Evolutionary conservation across 2,888 invertebrate genomes (phyloP), one percentile per base, ranked within the genome.

Genomic region (Boloria selene): DNA sequence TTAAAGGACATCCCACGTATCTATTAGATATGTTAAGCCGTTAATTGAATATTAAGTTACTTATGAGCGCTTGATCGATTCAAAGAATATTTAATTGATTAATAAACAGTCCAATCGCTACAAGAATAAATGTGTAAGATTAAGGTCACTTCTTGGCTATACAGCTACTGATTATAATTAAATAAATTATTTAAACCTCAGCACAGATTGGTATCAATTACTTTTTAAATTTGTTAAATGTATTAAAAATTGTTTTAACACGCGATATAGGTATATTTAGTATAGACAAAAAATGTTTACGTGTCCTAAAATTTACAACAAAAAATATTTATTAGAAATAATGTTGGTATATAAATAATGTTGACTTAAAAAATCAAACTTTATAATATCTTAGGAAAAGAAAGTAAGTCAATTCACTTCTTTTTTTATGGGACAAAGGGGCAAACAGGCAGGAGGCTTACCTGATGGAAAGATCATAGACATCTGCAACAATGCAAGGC

Each of bases 11-110:
- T 72, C 74, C 65, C 67, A 72, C 72, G 71, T 71, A 69, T 65
- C 74, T 74, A 72, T 70, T 71, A 72, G 74, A 76, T 78, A 77
- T 75, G 75, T 74, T 77, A 77, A 78, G 75, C 79, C 76, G 78
- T 77, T 84, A 84, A 86, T 87, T 85, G 81, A 87, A 87, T 87
- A 86, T 85, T 83, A 83, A 82, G 77, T 84, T 81, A 79, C 80
- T 78, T 79, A 75, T 73, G 76, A 77, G 75, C 76, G 79, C 77
- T 77, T 79, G 80, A 85, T 84, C 83, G 83, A 80, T 87, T 83
- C 80, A 76, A 77, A 82, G 78, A 78, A 78, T 76, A 81, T 85
- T 80, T 84, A 82, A 85, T 84, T 84, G 81, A 80, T 80, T 77
- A 74, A 82, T 82, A 84, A 86, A 81, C 75, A 79, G 77, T 79